These are phyloP conservation scores for Lutraria lutraria DNA, from an alignment of 2,888 invertebrate species.

Conservation along the genomic window DNA sequence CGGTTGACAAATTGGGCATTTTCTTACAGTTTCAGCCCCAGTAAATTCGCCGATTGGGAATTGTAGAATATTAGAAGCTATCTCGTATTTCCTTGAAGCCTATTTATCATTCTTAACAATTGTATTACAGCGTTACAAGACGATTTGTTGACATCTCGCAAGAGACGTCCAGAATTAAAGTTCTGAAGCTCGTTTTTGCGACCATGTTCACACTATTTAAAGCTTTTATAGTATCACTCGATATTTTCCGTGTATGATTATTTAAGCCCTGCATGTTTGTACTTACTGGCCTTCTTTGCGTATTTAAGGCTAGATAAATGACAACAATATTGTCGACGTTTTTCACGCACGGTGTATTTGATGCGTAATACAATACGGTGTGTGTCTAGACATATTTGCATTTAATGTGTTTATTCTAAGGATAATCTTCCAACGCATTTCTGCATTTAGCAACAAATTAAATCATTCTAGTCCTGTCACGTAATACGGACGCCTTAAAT, in stretches of 20 bases:
- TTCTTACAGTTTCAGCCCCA: background rate
- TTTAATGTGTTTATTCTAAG: background rate
- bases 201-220: background rate
- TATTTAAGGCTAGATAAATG: background rate
- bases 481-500: background rate
- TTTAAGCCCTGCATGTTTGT: too few species aligned
- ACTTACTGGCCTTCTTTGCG: too few species aligned
- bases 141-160: background rate
- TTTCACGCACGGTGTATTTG: background rate
- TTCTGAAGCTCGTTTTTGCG: background rate
- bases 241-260: background rate
- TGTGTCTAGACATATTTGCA: background rate
- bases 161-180: background rate
- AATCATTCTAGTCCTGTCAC: background rate
- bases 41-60: background rate
- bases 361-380: background rate
- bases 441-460: background rate
- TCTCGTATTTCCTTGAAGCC: background rate
- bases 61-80: slow-evolving; percentile 3
- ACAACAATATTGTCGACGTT: background rate
- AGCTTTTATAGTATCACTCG: background rate
- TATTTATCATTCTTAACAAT: background rate
- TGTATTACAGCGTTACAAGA: background rate
- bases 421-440: background rate
- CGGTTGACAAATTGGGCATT: background rate